phyloP scores from a whole-genome alignment of 2,113 vertebrate species.

The Corythornis madagascariensis region DNA sequence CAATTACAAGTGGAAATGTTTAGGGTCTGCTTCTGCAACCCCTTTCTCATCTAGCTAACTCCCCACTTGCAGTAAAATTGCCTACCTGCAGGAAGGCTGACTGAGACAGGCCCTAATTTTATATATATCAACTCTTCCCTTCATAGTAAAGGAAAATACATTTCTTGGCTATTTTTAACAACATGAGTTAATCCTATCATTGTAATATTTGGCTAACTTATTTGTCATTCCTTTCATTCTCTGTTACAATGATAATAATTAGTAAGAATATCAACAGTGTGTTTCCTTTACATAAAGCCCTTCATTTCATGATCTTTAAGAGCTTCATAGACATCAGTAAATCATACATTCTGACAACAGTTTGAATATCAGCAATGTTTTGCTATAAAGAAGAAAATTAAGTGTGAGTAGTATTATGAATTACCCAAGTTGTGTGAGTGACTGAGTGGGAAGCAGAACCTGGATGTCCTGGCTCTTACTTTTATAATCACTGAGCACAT shows the following conservation, averaged over 20 bases:
- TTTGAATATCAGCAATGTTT: neutral
- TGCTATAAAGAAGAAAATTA: neutral
- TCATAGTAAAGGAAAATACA: neutral
- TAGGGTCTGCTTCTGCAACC: neutral
- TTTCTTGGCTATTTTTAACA: neutral
- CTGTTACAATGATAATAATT: neutral
- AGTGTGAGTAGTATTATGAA: neutral
- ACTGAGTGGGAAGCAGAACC: neutral
- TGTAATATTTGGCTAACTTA: neutral
- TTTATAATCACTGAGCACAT: neutral
- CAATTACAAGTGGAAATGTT: neutral
- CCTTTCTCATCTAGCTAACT: neutral
- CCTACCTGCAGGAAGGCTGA: accelerated
- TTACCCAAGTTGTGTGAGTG: neutral
- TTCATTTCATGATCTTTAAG: neutral
- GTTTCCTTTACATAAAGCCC: neutral
- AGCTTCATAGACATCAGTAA: neutral
- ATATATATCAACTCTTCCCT: neutral
- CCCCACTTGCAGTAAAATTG: neutral
- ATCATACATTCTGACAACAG: neutral
- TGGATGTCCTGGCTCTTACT: neutral
- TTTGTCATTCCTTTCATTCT: neutral
- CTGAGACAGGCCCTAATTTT: neutral
- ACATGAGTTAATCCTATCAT: neutral
- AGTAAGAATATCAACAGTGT: neutral